A percentile compares a stretch with the other conserved stretches of the same genome.
Evolutionary conservation across 2,113 vertebrate species (phyloP).

Genomic region (Lamprotornis superbus): DNA sequence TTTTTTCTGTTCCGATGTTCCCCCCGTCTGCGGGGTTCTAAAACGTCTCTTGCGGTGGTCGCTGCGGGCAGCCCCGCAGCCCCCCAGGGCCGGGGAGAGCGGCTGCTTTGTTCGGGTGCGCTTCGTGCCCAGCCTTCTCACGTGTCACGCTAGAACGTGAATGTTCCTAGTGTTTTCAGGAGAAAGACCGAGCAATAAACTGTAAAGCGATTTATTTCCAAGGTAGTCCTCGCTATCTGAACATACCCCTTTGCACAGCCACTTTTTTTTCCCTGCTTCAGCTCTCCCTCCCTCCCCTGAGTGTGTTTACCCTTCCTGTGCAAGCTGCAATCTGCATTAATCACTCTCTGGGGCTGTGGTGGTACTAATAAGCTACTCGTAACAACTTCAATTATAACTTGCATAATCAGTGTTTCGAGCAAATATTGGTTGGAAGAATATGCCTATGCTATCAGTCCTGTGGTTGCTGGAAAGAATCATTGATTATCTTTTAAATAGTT

Average conservation of each 20-base stretch:
- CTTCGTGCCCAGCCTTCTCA: background rate
- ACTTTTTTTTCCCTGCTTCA: background rate
- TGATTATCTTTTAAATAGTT: background rate
- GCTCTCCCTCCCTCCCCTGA: background rate
- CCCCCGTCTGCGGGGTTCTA: background rate
- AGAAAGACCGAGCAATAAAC: background rate
- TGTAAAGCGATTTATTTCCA: background rate
- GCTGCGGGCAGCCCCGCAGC: background rate
- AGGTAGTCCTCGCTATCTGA: background rate
- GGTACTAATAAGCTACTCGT: background rate
- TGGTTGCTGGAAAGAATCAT: background rate
- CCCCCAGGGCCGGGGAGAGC: background rate
- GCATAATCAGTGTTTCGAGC: background rate
- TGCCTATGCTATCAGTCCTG: background rate
- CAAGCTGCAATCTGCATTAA: background rate
- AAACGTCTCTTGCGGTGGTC: accelerated
- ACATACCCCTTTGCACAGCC: accelerated
- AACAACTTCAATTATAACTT: background rate
- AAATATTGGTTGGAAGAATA: background rate
- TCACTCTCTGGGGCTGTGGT: background rate
- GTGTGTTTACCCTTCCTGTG: background rate
- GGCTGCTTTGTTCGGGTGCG: background rate
- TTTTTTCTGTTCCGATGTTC: accelerated
- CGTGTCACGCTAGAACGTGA: background rate
- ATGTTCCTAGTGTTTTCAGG: accelerated